Evolutionary conservation across 2,888 invertebrate genomes (phyloP).

Genomic region (Drosophila falleni): DNA sequence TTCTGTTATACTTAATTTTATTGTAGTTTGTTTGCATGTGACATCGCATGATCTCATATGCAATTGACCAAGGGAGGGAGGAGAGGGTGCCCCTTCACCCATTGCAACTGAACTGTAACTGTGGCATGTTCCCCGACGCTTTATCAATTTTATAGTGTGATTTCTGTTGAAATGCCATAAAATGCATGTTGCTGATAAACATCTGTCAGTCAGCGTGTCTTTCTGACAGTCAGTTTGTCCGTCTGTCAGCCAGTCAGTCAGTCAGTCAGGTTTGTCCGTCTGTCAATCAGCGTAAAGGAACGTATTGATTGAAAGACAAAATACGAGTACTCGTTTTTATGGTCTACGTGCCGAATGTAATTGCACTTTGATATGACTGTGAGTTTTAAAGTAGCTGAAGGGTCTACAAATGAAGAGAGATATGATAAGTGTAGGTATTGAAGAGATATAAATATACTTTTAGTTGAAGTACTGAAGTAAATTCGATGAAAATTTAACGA

Average conservation of each 20-base stretch:
- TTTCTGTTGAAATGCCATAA: constrained; percentile 73
- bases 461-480: too few species aligned
- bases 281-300: constrained; percentile 8
- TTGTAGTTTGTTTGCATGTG: constrained; percentile 14
- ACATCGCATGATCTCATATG: constrained; percentile 16
- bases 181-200: constrained; percentile 67
- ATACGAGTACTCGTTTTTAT: constrained; percentile 52
- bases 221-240: constrained; percentile 29
- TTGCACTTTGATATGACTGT: constrained; percentile 50
- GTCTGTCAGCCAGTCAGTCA: constrained; percentile 36
- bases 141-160: constrained; percentile 75
- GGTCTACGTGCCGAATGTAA: constrained; percentile 67
- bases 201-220: constrained; percentile 60
- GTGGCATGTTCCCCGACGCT: constrained; percentile 41
- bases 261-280: constrained; percentile 34
- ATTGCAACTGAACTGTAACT: constrained; percentile 24
- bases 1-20: constrained; percentile 19
- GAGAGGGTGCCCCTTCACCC: constrained; percentile 4
- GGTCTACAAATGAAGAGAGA: neutral
- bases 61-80: constrained; percentile 4
- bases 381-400: constrained; percentile 47
- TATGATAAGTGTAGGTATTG: constrained; percentile 24
- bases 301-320: constrained; percentile 25
- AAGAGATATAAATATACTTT: neutral
- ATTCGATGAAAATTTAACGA: too few species aligned